Evolutionary conservation across 2,797 vertebrate species (phyloP).

Genomic region (Coilia nasus): DNA sequence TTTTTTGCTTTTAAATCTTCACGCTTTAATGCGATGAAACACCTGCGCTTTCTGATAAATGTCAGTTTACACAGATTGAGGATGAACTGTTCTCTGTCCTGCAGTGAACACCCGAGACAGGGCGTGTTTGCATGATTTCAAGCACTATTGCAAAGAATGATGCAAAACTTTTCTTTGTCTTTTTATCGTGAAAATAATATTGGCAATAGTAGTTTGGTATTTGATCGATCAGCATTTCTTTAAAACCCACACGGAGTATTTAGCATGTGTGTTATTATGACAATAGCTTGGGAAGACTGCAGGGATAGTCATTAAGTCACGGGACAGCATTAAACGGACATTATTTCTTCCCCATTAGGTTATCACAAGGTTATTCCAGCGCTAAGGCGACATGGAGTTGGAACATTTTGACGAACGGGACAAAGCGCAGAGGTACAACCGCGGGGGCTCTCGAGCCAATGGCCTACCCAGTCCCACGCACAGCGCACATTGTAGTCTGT

Average conservation of each 20-base stretch:
- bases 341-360: not conserved
- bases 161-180: slow-evolving; percentile 6
- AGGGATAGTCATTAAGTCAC: not conserved
- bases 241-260: not conserved
- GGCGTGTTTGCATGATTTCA: slow-evolving; percentile 20
- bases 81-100: slow-evolving; percentile 17
- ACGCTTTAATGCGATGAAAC: not conserved
- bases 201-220: not conserved
- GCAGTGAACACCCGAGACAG: slow-evolving; percentile 14
- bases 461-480: slow-evolving; percentile 96
- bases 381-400: slow-evolving; percentile 88
- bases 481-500: slow-evolving; percentile 98
- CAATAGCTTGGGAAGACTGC: not conserved
- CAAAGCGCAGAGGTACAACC: slow-evolving; percentile 88
- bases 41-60: not conserved
- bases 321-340: not conserved
- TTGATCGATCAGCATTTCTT: not conserved
- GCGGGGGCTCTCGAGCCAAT: slow-evolving; percentile 88
- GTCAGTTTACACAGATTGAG: not conserved
- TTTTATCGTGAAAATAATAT: not conserved
- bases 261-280: not conserved
- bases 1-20: not conserved
- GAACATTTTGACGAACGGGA: slow-evolving; percentile 98
- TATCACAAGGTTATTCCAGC: not conserved
- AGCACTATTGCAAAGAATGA: not conserved